Evolutionary conservation across 2,113 vertebrate genomes (phyloP).

Genomic region (Paratilapia polleni): DNA sequence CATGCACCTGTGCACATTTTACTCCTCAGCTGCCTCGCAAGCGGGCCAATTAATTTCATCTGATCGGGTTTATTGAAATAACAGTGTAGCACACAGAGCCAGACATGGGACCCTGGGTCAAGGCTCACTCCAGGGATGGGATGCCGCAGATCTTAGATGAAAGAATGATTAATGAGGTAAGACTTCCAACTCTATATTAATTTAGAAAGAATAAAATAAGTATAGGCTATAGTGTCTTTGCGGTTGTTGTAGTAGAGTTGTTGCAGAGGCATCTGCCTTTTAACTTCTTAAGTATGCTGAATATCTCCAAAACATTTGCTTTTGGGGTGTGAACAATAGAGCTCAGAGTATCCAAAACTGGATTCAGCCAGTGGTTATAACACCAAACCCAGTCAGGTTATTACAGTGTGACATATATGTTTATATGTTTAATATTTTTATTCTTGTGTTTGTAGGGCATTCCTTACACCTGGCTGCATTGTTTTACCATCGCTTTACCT

Average conservation of each 20-base stretch:
- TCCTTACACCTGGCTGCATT: too few species aligned
- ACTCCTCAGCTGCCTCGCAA: not conserved
- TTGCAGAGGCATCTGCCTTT: not conserved
- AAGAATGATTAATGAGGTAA: constrained; percentile 70
- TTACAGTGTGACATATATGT: not conserved
- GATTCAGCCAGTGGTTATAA: not conserved
- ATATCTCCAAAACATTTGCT: not conserved
- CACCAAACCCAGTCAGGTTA: not conserved
- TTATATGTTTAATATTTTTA: not conserved
- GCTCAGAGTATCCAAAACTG: not conserved
- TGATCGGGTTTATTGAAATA: constrained; percentile 17
- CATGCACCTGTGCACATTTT: not conserved
- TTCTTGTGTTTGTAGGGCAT: not conserved
- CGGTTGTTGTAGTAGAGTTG: not conserved
- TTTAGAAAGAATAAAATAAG: not conserved
- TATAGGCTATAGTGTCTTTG: not conserved
- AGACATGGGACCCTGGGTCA: constrained; percentile 67
- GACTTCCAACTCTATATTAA: constrained; percentile 5
- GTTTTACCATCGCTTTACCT: not conserved
- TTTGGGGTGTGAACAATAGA: not conserved
- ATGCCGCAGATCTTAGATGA: constrained; percentile 50
- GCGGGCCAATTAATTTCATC: constrained; percentile 11
- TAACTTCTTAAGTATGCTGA: not conserved
- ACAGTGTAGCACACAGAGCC: not conserved
- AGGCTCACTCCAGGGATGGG: constrained; percentile 52